Evolutionary conservation across 1,140 invertebrate genomes (phyloP).

Genomic region (Magallana gigas): DNA sequence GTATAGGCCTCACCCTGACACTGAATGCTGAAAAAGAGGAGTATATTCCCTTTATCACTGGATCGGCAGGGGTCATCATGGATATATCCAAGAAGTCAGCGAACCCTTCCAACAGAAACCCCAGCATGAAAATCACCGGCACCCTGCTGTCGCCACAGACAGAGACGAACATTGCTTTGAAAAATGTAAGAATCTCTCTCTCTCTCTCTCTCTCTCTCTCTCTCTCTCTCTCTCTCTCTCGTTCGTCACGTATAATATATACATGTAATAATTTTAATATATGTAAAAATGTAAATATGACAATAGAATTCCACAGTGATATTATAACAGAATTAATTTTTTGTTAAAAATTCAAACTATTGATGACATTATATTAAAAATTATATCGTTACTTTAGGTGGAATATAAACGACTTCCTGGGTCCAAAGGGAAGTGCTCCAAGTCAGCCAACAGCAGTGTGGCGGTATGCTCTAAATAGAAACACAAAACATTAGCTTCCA

Average conservation of each 20-base stretch:
- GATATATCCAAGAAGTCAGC: not conserved
- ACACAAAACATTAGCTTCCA: too few relatives aligned
- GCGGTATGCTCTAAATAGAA: not conserved
- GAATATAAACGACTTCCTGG: constrained; percentile 8
- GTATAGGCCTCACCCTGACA: not conserved
- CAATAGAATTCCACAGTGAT: too few relatives aligned
- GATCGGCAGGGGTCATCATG: constrained; percentile 25
- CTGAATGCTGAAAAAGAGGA: not conserved
- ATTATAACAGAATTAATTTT: too few relatives aligned
- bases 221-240: too few relatives aligned
- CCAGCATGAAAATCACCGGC: not conserved
- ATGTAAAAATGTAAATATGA: too few relatives aligned
- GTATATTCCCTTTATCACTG: constrained; percentile 31
- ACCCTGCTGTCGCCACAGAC: not conserved
- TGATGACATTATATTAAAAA: too few relatives aligned
- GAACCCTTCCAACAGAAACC: not conserved
- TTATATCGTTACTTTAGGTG: not conserved
- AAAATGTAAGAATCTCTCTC: constrained; percentile 7
- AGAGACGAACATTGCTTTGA: not conserved
- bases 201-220: not conserved
- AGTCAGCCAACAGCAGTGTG: not conserved
- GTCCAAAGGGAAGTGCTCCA: not conserved
- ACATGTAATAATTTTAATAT: too few relatives aligned
- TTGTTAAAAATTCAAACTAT: too few relatives aligned
- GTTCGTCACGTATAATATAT: too few relatives aligned